Conservation (phyloP, 2,113 vertebrate genomes). For the Oceanites oceanicus region DNA sequence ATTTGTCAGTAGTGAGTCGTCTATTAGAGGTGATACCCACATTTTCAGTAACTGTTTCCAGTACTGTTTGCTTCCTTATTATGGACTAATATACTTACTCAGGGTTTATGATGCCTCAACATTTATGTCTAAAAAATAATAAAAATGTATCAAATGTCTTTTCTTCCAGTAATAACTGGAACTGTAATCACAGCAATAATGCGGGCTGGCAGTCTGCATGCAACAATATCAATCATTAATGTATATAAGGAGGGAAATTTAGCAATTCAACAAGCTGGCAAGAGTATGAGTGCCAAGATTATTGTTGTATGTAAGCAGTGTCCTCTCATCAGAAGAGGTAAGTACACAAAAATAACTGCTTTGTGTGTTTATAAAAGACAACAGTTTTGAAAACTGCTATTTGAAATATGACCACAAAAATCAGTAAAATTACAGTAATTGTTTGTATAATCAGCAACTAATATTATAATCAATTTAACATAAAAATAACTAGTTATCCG, state of each 20-base stretch:
- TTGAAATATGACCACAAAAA: background rate
- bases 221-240: conserved; percentile 91
- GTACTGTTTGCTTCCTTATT: background rate
- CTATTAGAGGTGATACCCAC: background rate
- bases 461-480: background rate
- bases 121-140: background rate
- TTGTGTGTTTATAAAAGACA: background rate
- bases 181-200: conserved; percentile 85
- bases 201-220: conserved; percentile 84
- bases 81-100: background rate
- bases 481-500: background rate
- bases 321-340: conserved; percentile 91
- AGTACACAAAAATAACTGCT: conserved; percentile 41
- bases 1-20: background rate
- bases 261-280: conserved; percentile 94
- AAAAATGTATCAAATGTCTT: background rate
- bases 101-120: background rate
- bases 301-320: conserved; percentile 92
- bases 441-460: background rate
- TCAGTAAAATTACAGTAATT: background rate
- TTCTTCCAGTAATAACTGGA: conserved; percentile 85
- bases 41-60: background rate
- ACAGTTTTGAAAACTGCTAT: background rate
- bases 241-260: conserved; percentile 93
- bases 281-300: conserved; percentile 94